A percentile compares a stretch with the other conserved stretches of the same genome.
phyloP scores from a whole-genome alignment of 1,140 invertebrate genomes.

The Zaprionus ghesquierei region DNA sequence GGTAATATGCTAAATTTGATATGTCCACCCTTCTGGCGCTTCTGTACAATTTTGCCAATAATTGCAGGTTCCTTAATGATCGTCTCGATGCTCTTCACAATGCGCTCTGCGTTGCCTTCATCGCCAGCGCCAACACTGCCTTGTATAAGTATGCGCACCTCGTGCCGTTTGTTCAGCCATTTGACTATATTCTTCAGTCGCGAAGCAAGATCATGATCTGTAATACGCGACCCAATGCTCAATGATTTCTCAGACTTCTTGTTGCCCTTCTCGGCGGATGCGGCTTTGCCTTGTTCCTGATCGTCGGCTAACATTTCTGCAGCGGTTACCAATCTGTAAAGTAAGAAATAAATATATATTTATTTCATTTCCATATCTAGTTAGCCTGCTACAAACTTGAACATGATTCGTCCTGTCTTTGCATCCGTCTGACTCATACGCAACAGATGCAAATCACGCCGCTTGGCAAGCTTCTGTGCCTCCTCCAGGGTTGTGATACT shows the following conservation, averaged over 20 bases:
- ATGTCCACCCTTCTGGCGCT: conserved; percentile 84
- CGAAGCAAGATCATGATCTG: conserved; percentile 86
- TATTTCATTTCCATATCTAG: neutral
- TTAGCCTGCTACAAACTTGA: conserved; percentile 82
- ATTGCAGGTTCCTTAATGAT: conserved; percentile 83
- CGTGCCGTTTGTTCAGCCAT: conserved; percentile 85
- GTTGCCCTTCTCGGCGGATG: conserved; percentile 30
- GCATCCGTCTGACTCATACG: conserved; percentile 86
- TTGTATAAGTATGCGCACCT: conserved; percentile 85
- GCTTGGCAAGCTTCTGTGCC: conserved; percentile 86
- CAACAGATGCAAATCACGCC: conserved; percentile 85
- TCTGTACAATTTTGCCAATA: conserved; percentile 84
- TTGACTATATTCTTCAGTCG: conserved; percentile 86
- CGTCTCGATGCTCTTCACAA: conserved; percentile 83
- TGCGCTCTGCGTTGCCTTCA: conserved; percentile 82
- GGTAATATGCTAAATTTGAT: conserved; percentile 86
- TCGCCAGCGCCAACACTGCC: conserved; percentile 78
- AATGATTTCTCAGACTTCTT: conserved; percentile 84
- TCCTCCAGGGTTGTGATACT: conserved; percentile 84
- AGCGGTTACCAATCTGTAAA: conserved; percentile 57
- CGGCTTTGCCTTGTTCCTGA: neutral
- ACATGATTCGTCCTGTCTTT: conserved; percentile 86
- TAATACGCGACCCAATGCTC: conserved; percentile 85
- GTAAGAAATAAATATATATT: neutral
- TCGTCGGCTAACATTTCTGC: conserved; percentile 69